Conservation (phyloP, 2,113 vertebrate species). For the Apeltes quadracus region DNA sequence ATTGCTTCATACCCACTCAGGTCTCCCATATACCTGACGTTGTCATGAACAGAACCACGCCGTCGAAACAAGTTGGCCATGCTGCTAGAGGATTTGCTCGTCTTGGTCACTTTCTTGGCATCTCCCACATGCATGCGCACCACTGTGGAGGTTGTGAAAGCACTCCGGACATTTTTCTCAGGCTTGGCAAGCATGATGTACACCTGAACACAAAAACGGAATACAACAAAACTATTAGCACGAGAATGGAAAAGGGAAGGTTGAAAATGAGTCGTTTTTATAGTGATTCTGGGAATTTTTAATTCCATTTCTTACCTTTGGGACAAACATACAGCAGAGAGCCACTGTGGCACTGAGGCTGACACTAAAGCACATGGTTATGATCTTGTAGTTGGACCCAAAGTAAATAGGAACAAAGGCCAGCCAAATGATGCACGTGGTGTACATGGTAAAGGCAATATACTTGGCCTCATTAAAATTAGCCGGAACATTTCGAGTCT, state of each 20-base stretch:
- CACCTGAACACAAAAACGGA: constrained; percentile 71
- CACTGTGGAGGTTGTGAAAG: constrained; percentile 96
- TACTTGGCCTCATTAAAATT: constrained; percentile 99
- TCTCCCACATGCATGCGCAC: constrained; percentile 98
- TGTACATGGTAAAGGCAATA: constrained; percentile 99
- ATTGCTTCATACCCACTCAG: neutral
- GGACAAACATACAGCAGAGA: constrained; percentile 97
- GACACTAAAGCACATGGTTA: constrained; percentile 99
- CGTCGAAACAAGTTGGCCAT: constrained; percentile 94
- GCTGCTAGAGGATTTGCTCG: constrained; percentile 90
- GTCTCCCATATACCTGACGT: constrained; percentile 86
- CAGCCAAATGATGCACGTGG: constrained; percentile 99
- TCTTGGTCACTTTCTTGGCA: constrained; percentile 88
- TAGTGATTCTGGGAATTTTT: neutral
- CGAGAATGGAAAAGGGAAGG: neutral
- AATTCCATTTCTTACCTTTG: constrained; percentile 80
- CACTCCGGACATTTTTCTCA: constrained; percentile 95
- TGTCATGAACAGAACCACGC: constrained; percentile 89
- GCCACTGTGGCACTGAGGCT: constrained; percentile 97
- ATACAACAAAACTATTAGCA: neutral
- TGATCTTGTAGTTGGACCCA: constrained; percentile 99
- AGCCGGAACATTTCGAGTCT: constrained; percentile 96
- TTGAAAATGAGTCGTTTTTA: neutral
- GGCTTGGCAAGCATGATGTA: constrained; percentile 99
- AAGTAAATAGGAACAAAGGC: constrained; percentile 99